Evolutionary conservation across 2,797 vertebrate genomes (phyloP), one percentile per base, ranked within the genome.

Genomic region (Hylomyscus alleni): DNA sequence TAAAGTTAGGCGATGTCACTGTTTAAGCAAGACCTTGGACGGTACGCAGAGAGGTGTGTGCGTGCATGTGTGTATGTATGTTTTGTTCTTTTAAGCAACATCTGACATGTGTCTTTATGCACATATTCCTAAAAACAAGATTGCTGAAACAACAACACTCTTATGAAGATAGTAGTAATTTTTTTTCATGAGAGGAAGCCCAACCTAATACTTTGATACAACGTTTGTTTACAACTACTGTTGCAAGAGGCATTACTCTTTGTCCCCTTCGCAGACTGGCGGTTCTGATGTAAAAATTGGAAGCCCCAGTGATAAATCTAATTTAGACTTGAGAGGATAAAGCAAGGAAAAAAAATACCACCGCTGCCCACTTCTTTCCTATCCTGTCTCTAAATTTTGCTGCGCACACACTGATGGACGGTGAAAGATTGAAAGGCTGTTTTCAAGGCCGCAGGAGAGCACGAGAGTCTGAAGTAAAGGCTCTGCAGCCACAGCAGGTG

Each of bases 181-280:
- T 92, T 67, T 87, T 92, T 95, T 76, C 44, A n/a, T 78, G 73
- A 54, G 77, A 81, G 94, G 94, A 94, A 94, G 76, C 2, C n/a
- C 50, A 95, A 26, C 8, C 65, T 69, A 91, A 54, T 77, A 22
- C 72, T 72, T 91, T 83, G 56, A 84, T 54, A 56, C 9, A 89
- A 47, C 3, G 54, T 75, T 89, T 76, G 54, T 91, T 92, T 91
- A 82, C 6, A 95, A 37, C 52, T 2, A 20, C 24, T 24, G 7
- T 67, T 84, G 56, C 37, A 56, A 24, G 50, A 84, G 37, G 31
- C 12, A 47, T 75, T 78, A 76, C 26, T 69, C 10, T 69, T 67
- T 93, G 62, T 47, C 73, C 60, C 54, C 87, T 94, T 95, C 81
- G 10, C 75, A 73, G 87, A 83, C 34, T 91, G 75, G n/a, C 47